Base-by-base conservation (phyloP, 2,888 invertebrate genomes). In the Zonitis immaculata region DNA sequence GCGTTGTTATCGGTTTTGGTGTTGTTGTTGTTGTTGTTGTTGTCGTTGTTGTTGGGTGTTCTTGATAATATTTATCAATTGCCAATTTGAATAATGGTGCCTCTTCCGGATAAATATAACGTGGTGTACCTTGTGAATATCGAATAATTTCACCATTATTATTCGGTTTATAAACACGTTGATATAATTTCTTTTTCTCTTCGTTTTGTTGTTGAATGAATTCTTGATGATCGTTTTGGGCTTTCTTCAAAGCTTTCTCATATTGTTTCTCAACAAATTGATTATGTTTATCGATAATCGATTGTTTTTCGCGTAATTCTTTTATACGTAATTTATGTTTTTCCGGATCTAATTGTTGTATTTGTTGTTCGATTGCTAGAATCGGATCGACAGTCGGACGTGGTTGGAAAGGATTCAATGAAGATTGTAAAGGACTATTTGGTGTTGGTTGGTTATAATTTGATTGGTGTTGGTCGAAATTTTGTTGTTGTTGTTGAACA, bases 231-330 rank as follows among this genome's bases (percentile, higher is more conserved):
- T 88, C 78, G 63, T 84, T 82, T 58, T 88, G 82, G 0, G 88
- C 84, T 67, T 89, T 89, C 65, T 87, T 86, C 66, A 89, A 84
- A 42, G 88, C 86, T 62, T 88, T 88, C 61, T 89, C 83, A 63
- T 89, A 89, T 65, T 89, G 89, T 66, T 87, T 88, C 64, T 89
- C 88, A 4, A 88, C 82, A 62, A 89, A 85, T 60, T 89, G 83
- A 64, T 89, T 88, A 60, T 87, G 87, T 66, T 87, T 87, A 62
- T 87, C 86, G 54, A 87, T 87, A 4, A 87, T 80, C 58, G 85
- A 80, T 63, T 87, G 86, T 61, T 87, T 82, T 60, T 89, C 88
- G 62, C 85, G 82, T 44, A 88, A 80, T 61, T 88, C 87, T 61
- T 84, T 83, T 1, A 86, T 70, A 52, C 82, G 78, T 66, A 85